Evolutionary conservation across 2,797 vertebrate genomes (phyloP).

Genomic region (Telmatherina bonti): DNA sequence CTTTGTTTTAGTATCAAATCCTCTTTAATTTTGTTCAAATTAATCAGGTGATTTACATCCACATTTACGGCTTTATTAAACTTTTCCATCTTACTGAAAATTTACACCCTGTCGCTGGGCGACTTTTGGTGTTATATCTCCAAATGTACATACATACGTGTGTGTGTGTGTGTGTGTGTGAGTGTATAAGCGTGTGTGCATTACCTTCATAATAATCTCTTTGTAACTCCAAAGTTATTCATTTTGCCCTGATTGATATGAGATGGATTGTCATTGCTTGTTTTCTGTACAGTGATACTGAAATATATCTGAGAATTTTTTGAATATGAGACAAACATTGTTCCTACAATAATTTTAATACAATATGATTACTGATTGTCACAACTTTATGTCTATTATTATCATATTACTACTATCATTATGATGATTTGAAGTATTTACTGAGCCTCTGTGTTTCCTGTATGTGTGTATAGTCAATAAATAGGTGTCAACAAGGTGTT

Average conservation of each 20-base stretch:
- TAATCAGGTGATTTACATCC: constrained; percentile 27
- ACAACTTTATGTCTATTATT: constrained; percentile 66
- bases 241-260: constrained; percentile 54
- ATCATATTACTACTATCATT: constrained; percentile 70
- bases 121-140: constrained; percentile 76
- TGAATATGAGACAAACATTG: constrained; percentile 56
- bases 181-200: constrained; percentile 26
- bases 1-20: constrained; percentile 53
- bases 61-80: constrained; percentile 35
- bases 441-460: constrained; percentile 83
- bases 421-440: constrained; percentile 73
- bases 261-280: constrained; percentile 51
- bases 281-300: constrained; percentile 61
- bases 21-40: constrained; percentile 26
- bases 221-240: constrained; percentile 57
- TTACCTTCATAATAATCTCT: constrained; percentile 50
- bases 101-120: constrained; percentile 84
- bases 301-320: constrained; percentile 69
- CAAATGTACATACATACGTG: constrained; percentile 55
- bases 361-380: constrained; percentile 68
- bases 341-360: constrained; percentile 61
- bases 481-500: constrained; percentile 68
- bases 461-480: constrained; percentile 93
- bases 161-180: constrained; percentile 33
- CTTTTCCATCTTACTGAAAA: constrained; percentile 67